Conservation (phyloP, 2,113 vertebrate genomes). For the Chamaetylas fuelleborni region DNA sequence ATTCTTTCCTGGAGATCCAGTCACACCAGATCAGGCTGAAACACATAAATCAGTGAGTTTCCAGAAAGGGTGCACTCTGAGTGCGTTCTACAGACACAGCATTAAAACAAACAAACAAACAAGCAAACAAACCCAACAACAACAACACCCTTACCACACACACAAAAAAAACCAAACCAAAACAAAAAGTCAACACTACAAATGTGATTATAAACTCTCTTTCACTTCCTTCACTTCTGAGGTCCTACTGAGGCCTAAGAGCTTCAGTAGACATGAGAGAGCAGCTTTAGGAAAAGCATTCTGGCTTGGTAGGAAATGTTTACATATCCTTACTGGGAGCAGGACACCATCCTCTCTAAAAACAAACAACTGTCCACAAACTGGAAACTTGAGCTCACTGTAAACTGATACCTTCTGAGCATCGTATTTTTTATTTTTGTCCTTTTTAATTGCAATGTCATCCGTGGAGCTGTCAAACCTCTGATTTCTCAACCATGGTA, state of each 20-base stretch:
- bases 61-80: not conserved
- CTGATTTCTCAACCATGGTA: not conserved
- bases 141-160: not conserved
- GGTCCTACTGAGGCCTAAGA: not conserved
- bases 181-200: not conserved
- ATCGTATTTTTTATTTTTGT: not conserved
- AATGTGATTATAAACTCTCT: not conserved
- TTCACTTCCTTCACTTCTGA: fast-evolving
- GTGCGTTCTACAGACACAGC: not conserved
- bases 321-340: not conserved
- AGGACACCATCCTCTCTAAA: not conserved
- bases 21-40: not conserved
- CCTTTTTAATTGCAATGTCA: not conserved
- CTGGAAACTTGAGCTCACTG: not conserved
- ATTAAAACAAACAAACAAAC: not conserved
- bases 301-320: not conserved
- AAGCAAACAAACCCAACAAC: not conserved
- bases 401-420: not conserved
- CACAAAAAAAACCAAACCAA: not conserved
- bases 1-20: not conserved
- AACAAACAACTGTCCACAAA: not conserved
- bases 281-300: not conserved
- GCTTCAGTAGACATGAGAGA: not conserved
- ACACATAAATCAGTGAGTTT: not conserved
- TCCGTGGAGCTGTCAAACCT: not conserved